These are phyloP conservation scores for Lycodopsis pacificus DNA, from an alignment of 2,797 vertebrate genomes.

Conservation along the genomic window DNA sequence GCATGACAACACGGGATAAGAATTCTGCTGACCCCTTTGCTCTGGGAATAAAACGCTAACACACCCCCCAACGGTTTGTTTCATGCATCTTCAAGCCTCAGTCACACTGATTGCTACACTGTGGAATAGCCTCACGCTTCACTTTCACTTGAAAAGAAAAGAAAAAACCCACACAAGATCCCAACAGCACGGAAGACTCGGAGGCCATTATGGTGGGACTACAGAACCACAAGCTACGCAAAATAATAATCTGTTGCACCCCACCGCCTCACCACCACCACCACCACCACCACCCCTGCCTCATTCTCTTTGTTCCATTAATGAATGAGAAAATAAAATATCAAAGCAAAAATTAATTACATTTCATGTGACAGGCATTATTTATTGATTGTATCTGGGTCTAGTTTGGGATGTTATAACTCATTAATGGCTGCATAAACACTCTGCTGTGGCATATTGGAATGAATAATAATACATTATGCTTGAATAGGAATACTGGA, in stretches of 20 bases:
- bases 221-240: slow-evolving; percentile 50
- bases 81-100: slow-evolving; percentile 81
- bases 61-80: slow-evolving; percentile 58
- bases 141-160: slow-evolving; percentile 72
- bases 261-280: neutral
- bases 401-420: slow-evolving; percentile 36
- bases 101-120: slow-evolving; percentile 83
- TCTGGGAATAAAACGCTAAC: slow-evolving; percentile 70
- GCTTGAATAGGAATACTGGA: slow-evolving; percentile 19
- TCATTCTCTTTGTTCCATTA: slow-evolving; percentile 50
- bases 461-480: slow-evolving; percentile 35
- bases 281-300: neutral
- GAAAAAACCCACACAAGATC: slow-evolving; percentile 33
- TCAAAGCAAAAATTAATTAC: slow-evolving; percentile 58
- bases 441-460: slow-evolving; percentile 51
- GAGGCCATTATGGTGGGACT: slow-evolving; percentile 55
- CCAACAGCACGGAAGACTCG: slow-evolving; percentile 52
- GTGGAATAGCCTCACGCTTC: slow-evolving; percentile 76
- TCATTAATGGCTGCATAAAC: slow-evolving; percentile 48
- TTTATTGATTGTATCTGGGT: slow-evolving; percentile 61
- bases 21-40: slow-evolving; percentile 79
- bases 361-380: slow-evolving; percentile 49
- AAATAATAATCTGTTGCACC: slow-evolving; percentile 59
- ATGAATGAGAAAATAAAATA: slow-evolving; percentile 63
- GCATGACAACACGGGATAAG: slow-evolving; percentile 60